A percentile compares a stretch with the other conserved stretches of the same genome.
phyloP scores from a whole-genome alignment of 2,113 vertebrate species.

The Ondatra zibethicus region DNA sequence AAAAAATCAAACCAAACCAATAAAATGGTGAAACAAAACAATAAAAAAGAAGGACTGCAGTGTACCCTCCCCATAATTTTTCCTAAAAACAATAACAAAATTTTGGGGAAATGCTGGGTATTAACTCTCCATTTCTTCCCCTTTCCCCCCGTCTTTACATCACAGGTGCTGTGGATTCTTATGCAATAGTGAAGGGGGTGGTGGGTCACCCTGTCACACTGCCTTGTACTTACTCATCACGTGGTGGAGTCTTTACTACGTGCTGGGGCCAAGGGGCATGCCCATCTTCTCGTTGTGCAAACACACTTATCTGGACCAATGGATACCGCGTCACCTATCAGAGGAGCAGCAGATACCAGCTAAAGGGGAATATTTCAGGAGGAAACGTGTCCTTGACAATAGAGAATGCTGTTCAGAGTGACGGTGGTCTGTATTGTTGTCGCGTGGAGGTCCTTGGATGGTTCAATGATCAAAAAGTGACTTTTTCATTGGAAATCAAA shows the following conservation, averaged over 20 bases:
- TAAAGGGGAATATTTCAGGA: slow-evolving; percentile 63
- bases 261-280: background rate
- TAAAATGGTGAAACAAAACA: slow-evolving; percentile 60
- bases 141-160: slow-evolving; percentile 45
- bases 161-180: background rate
- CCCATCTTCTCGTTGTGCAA: slow-evolving; percentile 68
- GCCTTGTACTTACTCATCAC: background rate
- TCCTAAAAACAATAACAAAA: background rate
- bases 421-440: slow-evolving; percentile 90
- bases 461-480: slow-evolving; percentile 87
- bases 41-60: background rate
- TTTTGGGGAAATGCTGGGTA: background rate
- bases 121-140: background rate
- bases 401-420: slow-evolving; percentile 45
- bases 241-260: background rate
- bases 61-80: background rate
- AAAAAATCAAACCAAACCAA: background rate
- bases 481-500: slow-evolving; percentile 63
- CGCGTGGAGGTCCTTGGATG: slow-evolving; percentile 85
- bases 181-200: background rate
- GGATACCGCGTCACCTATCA: background rate
- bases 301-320: slow-evolving; percentile 82
- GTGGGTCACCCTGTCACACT: background rate
- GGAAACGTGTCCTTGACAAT: slow-evolving; percentile 91
- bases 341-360: slow-evolving; percentile 76